phyloP scores from a whole-genome alignment of 1,140 invertebrate genomes.

The Saccostrea glomerata region DNA sequence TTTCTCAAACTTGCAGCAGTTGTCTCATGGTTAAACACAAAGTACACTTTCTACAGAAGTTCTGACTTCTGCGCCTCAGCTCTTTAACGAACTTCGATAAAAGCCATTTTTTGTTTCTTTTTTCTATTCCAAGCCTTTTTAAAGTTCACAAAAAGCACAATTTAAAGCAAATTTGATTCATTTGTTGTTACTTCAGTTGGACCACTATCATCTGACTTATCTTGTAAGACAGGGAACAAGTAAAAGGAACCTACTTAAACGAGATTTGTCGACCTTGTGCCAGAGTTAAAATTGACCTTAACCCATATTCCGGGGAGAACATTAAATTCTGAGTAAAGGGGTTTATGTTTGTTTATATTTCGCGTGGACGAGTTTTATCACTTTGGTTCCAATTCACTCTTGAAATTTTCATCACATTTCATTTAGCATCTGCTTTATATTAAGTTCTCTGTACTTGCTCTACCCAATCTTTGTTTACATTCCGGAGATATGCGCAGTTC shows the following conservation, averaged over 20 bases:
- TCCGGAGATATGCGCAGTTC: not conserved
- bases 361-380: conserved; percentile 12
- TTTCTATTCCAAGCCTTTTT: not conserved
- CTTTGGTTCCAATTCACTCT: not conserved
- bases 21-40: not conserved
- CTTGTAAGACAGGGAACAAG: not conserved
- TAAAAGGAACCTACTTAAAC: not conserved
- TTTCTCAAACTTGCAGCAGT: not conserved
- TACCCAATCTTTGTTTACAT: not conserved
- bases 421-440: not conserved
- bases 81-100: not conserved
- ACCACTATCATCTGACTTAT: not conserved
- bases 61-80: not conserved
- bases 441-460: not conserved
- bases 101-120: not conserved
- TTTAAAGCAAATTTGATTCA: not conserved
- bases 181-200: not conserved
- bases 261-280: not conserved
- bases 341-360: conserved; percentile 28
- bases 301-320: not conserved
- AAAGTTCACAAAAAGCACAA: not conserved
- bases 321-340: not conserved
- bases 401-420: not conserved
- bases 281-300: not conserved
- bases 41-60: not conserved